Evolutionary conservation across 1,140 invertebrate genomes (phyloP).

Genomic region (Bicyclus anynana): DNA sequence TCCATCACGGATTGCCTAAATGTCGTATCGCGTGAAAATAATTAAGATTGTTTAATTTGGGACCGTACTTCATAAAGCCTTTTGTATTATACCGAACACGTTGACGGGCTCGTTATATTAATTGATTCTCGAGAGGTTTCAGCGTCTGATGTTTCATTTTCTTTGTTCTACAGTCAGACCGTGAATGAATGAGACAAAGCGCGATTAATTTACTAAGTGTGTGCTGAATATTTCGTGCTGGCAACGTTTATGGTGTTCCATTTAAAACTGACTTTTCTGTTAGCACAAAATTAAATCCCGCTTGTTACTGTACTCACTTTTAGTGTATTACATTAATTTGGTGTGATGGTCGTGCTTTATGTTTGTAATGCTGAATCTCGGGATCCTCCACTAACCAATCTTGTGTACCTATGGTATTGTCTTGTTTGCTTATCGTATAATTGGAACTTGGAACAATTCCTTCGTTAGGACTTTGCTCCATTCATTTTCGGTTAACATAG

Average conservation of each 20-base stretch:
- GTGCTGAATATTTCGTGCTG: background rate
- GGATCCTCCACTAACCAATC: no score
- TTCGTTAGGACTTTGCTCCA: no score
- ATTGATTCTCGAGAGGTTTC: background rate
- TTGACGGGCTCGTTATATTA: background rate
- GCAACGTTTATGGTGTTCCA: background rate
- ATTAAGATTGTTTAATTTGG: slow-evolving; percentile 2
- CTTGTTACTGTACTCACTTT: no score
- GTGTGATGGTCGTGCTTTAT: no score
- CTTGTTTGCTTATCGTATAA: no score
- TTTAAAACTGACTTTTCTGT: background rate
- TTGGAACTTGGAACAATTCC: no score
- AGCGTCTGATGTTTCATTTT: background rate
- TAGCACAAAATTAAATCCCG: no score
- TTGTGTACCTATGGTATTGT: no score
- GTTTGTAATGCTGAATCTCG: no score
- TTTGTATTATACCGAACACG: background rate
- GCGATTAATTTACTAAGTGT: background rate
- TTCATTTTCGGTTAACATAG: no score
- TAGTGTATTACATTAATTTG: no score
- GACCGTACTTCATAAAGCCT: background rate
- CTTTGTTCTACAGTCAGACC: background rate
- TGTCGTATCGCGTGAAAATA: background rate
- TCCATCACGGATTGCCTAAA: background rate
- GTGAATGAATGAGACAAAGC: background rate